Percentiles rank a stretch among this genome's conserved stretches.
Conservation (phyloP, 2,113 vertebrate species). For the Pluvianellus socialis region DNA sequence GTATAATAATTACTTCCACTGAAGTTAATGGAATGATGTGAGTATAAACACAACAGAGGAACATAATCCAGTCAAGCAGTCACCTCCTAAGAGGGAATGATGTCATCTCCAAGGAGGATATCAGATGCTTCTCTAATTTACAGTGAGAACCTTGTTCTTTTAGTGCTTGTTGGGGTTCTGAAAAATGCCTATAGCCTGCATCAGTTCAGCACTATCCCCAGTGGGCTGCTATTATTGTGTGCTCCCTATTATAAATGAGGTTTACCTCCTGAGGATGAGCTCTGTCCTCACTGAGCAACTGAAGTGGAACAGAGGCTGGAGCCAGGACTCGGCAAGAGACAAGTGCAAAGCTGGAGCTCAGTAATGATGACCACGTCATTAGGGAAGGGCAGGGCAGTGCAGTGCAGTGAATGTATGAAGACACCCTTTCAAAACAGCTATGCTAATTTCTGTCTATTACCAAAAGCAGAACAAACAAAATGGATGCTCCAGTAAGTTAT, state of each 20-base stretch:
- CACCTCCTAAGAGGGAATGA: not conserved
- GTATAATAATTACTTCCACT: not conserved
- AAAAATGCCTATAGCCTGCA: not conserved
- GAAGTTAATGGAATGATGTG: not conserved
- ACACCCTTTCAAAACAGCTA: not conserved
- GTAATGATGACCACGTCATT: not conserved
- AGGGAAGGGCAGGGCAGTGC: not conserved
- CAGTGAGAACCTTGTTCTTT: not conserved
- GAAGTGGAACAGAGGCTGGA: not conserved
- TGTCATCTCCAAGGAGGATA: not conserved
- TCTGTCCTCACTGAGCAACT: not conserved
- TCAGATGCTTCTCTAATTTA: not conserved
- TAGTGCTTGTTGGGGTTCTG: not conserved
- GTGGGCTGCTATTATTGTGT: not conserved
- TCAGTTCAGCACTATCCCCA: not conserved
- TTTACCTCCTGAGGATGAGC: not conserved
- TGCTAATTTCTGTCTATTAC: not conserved
- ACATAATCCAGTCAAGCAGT: not conserved
- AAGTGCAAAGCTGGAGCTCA: not conserved
- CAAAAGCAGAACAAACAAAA: not conserved
- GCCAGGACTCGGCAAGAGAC: not conserved
- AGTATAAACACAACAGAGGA: not conserved
- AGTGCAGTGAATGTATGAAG: not conserved
- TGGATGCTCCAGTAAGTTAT: slow-evolving; percentile 15
- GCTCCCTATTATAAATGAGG: not conserved